These are phyloP conservation scores for Deroptyus accipitrinus DNA, from an alignment of 2,113 vertebrate genomes.

Conservation along the genomic window DNA sequence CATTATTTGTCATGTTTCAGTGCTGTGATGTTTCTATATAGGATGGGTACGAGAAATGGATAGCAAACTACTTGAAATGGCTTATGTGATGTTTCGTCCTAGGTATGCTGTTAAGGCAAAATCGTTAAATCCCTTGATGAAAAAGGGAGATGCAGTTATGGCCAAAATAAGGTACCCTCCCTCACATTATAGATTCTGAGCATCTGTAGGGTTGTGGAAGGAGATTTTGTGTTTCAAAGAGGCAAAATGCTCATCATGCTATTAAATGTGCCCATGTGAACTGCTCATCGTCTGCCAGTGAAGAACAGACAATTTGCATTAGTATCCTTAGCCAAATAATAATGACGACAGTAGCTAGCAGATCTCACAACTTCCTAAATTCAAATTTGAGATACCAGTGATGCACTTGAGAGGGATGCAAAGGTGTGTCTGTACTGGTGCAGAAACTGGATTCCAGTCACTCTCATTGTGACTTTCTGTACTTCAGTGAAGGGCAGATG, in stretches of 20 bases:
- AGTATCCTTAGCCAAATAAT: neutral
- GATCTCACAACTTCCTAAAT: neutral
- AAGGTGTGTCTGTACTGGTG: neutral
- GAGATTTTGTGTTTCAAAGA: neutral
- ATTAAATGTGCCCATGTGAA: neutral
- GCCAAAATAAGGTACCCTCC: neutral
- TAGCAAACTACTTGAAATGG: neutral
- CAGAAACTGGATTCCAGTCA: neutral
- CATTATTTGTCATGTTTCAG: neutral
- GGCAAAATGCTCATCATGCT: neutral
- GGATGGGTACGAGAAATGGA: neutral
- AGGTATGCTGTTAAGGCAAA: neutral
- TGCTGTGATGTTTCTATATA: neutral
- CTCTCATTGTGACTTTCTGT: neutral
- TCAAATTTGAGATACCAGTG: neutral
- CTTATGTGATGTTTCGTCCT: neutral
- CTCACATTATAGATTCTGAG: neutral
- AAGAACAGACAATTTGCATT: neutral
- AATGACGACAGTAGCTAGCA: neutral
- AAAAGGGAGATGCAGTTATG: neutral
- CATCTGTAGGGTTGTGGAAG: neutral
- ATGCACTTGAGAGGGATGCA: neutral
- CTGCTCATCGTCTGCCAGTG: neutral
- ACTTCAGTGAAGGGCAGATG: neutral
- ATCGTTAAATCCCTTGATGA: neutral